phyloP scores from a whole-genome alignment of 1,140 invertebrate species.

The Ylistrum balloti region DNA sequence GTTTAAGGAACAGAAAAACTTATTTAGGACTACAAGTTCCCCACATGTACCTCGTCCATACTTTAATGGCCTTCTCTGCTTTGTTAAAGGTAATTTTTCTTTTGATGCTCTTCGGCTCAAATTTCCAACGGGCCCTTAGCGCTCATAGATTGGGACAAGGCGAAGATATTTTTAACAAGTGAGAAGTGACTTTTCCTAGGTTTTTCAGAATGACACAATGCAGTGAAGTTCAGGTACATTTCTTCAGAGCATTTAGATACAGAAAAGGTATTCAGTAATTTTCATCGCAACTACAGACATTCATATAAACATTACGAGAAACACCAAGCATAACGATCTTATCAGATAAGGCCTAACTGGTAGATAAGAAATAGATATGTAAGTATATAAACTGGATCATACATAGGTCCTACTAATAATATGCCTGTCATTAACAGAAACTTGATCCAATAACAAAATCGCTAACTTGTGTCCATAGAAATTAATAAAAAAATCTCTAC shows the following conservation, averaged over 20 bases:
- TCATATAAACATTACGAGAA: background rate
- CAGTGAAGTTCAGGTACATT: background rate
- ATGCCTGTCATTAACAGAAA: background rate
- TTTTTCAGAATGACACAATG: background rate
- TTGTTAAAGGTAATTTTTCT: constrained; percentile 40
- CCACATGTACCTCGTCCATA: background rate
- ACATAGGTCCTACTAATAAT: background rate
- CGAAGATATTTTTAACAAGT: constrained; percentile 13
- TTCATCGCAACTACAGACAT: background rate
- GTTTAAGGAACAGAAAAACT: background rate
- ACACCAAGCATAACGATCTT: background rate
- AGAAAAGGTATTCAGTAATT: background rate
- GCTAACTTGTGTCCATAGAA: background rate
- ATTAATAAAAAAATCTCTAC: background rate
- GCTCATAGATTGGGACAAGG: constrained; percentile 15
- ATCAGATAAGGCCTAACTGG: background rate
- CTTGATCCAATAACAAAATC: no score
- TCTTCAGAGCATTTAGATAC: background rate
- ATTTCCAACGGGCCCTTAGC: constrained; percentile 37
- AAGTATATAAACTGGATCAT: background rate
- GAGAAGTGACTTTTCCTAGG: background rate
- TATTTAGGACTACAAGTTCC: background rate
- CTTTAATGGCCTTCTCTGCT: constrained; percentile 6
- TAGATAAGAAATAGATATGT: background rate
- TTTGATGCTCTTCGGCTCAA: constrained; percentile 37